These are phyloP conservation scores for Allacma fusca DNA, from an alignment of 2,888 invertebrate genomes.

Conservation along the genomic window DNA sequence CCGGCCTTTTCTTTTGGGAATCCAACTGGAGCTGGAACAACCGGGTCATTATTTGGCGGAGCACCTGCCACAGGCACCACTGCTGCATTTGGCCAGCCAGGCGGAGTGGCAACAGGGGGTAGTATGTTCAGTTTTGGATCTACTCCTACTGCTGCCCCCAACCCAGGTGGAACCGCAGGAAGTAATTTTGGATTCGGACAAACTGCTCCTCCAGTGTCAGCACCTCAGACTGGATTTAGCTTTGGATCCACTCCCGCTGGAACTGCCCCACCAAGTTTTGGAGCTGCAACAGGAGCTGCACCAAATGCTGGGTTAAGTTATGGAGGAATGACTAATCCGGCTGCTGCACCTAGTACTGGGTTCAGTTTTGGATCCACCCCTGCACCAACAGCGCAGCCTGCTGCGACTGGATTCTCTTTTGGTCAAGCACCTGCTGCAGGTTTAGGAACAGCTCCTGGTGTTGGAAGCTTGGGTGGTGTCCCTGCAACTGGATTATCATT, in stretches of 20 bases:
- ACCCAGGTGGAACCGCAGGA: not conserved
- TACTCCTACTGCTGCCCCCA: not conserved
- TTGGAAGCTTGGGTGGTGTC: not conserved
- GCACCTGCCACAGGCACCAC: not conserved
- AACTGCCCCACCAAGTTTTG: constrained; percentile 14
- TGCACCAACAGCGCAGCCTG: not conserved
- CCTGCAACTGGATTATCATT: not conserved
- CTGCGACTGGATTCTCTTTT: not conserved
- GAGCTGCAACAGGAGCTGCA: not conserved
- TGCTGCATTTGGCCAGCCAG: not conserved
- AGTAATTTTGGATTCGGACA: not conserved
- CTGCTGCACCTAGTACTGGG: not conserved
- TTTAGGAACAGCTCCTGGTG: constrained; percentile 10
- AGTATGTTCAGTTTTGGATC: constrained; percentile 28
- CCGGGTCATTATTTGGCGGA: constrained; percentile 19
- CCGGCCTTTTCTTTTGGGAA: not conserved
- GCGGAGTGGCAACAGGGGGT: not conserved
- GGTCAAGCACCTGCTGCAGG: not conserved
- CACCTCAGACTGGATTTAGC: constrained; percentile 6
- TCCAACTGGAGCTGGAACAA: not conserved
- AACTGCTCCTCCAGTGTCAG: not conserved
- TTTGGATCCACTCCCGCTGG: constrained; percentile 1
- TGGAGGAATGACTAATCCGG: not conserved
- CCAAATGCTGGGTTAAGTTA: not conserved
- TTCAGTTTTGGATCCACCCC: not conserved